Evolutionary conservation across 1,140 invertebrate genomes (phyloP).

Genomic region (Danaus melanippus): DNA sequence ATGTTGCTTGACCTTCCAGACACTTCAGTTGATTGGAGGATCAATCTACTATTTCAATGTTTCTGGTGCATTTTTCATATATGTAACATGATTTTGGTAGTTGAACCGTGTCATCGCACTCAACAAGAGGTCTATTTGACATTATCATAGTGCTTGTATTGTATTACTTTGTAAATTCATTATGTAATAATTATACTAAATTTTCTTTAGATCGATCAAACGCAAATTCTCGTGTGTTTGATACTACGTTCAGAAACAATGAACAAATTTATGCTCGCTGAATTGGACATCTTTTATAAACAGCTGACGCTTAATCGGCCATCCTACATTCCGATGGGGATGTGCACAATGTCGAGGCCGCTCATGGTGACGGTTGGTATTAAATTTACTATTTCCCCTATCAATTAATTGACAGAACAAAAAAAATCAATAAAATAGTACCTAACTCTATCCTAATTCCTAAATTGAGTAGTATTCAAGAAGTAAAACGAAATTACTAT

Average conservation of each 20-base stretch:
- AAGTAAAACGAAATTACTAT: no score
- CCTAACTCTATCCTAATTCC: no score
- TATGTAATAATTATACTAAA: not conserved
- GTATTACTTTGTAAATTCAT: not conserved
- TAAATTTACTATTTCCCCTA: no score
- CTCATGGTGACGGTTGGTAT: slow-evolving; percentile 13
- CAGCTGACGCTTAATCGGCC: slow-evolving; percentile 14
- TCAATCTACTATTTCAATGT: slow-evolving; percentile 7
- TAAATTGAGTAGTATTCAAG: no score
- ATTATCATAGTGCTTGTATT: not conserved
- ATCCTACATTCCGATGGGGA: slow-evolving; percentile 14
- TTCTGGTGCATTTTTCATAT: slow-evolving; percentile 15
- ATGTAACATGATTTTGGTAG: slow-evolving; percentile 7
- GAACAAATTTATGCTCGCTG: not conserved
- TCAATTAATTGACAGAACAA: no score
- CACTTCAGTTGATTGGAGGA: not conserved
- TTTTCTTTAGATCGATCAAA: slow-evolving; percentile 12
- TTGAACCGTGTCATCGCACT: slow-evolving; percentile 18
- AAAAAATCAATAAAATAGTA: no score
- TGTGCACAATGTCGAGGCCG: slow-evolving; percentile 19
- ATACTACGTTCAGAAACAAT: not conserved
- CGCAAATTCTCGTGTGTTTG: slow-evolving; percentile 6
- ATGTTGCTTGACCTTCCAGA: not conserved
- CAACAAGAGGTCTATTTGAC: slow-evolving; percentile 16
- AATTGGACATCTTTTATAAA: slow-evolving; percentile 11